Conservation (phyloP, 2,797 vertebrate species). For the Echeneis naucrates region DNA sequence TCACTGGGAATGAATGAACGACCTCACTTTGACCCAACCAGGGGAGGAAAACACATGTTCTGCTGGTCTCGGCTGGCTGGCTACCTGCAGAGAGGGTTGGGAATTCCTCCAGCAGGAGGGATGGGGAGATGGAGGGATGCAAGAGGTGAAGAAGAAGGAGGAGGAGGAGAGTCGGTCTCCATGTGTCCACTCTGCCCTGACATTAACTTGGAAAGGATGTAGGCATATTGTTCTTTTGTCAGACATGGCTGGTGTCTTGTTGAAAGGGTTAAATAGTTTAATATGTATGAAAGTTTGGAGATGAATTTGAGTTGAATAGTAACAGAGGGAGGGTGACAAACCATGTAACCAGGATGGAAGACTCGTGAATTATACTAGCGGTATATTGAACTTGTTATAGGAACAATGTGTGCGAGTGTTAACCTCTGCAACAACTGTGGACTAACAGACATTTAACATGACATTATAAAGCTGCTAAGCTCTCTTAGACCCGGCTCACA, state of each 20-base stretch:
- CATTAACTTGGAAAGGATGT: conserved; percentile 71
- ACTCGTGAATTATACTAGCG: conserved; percentile 23
- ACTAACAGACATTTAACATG: conserved; percentile 61
- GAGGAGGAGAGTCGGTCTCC: conserved; percentile 65
- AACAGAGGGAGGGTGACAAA: background rate
- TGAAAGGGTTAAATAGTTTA: conserved; percentile 74
- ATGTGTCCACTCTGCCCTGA: conserved; percentile 69
- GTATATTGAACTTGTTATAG: conserved; percentile 33
- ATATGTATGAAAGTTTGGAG: conserved; percentile 20
- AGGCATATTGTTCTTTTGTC: conserved; percentile 57
- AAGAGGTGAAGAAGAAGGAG: conserved; percentile 57
- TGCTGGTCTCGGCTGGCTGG: conserved; percentile 88
- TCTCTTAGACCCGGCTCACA: conserved; percentile 36
- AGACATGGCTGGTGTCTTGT: conserved; percentile 36
- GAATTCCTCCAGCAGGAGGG: conserved; percentile 88
- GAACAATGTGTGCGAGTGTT: conserved; percentile 54
- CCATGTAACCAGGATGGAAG: background rate
- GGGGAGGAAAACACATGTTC: conserved; percentile 92
- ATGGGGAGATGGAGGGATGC: conserved; percentile 74
- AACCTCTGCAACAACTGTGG: conserved; percentile 53
- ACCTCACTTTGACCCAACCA: conserved; percentile 88
- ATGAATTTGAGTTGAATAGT: background rate
- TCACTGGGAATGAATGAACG: conserved; percentile 86
- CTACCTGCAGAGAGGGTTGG: conserved; percentile 92
- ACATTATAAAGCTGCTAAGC: conserved; percentile 60